Conservation (phyloP, 2,113 vertebrate species). For the Anhinga anhinga region DNA sequence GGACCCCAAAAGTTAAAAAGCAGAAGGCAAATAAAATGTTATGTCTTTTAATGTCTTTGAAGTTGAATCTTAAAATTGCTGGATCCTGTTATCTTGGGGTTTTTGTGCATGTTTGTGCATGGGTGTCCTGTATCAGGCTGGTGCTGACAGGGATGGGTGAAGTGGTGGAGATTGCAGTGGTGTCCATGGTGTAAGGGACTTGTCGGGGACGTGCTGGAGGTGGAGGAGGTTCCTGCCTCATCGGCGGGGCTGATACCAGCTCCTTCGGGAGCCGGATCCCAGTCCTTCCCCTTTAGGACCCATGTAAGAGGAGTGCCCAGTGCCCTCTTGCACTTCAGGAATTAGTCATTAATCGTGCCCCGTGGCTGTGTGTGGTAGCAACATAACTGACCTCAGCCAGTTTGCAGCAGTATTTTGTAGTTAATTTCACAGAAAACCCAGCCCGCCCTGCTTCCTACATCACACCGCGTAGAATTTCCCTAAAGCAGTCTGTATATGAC, state of each 20-base stretch:
- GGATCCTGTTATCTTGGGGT: not conserved
- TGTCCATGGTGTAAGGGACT: not conserved
- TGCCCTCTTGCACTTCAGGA: not conserved
- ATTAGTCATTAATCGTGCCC: not conserved
- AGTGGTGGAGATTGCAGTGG: not conserved
- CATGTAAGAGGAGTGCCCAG: not conserved
- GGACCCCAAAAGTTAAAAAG: constrained; percentile 41
- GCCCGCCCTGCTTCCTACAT: not conserved
- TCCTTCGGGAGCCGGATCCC: not conserved
- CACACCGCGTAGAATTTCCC: not conserved
- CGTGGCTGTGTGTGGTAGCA: not conserved
- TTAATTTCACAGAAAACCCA: not conserved
- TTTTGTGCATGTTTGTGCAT: not conserved
- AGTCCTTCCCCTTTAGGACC: not conserved
- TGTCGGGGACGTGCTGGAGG: not conserved
- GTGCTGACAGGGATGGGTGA: not conserved
- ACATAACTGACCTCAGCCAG: not conserved
- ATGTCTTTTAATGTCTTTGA: constrained; percentile 29
- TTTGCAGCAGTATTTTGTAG: constrained; percentile 18
- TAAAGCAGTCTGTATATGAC: not conserved
- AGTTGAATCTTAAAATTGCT: not conserved
- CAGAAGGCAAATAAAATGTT: constrained; percentile 53
- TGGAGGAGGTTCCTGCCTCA: not conserved
- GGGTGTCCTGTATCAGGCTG: not conserved
- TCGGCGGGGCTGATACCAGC: not conserved